Conservation (phyloP, 2,113 vertebrate species). For the Protobothrops flavoviridis region DNA sequence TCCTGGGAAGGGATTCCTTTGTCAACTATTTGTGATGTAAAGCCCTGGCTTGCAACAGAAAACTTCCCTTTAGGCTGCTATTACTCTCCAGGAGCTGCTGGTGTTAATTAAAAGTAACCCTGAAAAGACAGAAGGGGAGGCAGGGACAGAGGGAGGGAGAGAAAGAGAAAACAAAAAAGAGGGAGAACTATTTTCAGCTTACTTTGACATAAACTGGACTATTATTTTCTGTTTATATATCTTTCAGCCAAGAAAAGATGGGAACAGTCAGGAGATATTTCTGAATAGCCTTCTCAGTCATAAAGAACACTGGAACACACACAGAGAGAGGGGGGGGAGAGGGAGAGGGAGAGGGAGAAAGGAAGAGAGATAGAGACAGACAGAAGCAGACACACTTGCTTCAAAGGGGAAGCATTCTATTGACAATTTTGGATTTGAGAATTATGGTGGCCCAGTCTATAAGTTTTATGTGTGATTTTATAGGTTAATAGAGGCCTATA, state of each 20-base stretch:
- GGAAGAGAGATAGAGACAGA: too few species aligned
- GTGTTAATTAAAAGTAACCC: slow-evolving; percentile 52
- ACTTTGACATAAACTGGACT: slow-evolving; percentile 9
- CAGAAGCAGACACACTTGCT: neutral
- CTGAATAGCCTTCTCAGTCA: neutral
- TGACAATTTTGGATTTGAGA: slow-evolving; percentile 8
- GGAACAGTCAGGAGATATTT: neutral
- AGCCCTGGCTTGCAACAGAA: slow-evolving; percentile 28
- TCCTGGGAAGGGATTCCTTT: slow-evolving; percentile 33
- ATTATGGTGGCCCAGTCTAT: neutral
- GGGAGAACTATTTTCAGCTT: slow-evolving; percentile 28
- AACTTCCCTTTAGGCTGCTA: slow-evolving; percentile 16
- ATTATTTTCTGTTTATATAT: slow-evolving; percentile 26
- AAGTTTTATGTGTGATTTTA: neutral
- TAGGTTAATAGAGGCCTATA: neutral
- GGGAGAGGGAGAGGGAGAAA: neutral
- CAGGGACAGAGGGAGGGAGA: neutral
- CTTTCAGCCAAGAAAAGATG: neutral
- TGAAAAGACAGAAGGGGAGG: slow-evolving; percentile 35
- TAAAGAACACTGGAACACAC: neutral
- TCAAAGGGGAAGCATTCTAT: slow-evolving; percentile 35
- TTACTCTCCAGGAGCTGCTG: slow-evolving; percentile 33
- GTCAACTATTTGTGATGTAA: slow-evolving; percentile 38
- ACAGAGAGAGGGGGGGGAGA: too few species aligned
- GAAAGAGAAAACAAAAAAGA: neutral